These are phyloP conservation scores for Andrena camellia DNA, from an alignment of 2,888 invertebrate genomes.

Conservation along the genomic window DNA sequence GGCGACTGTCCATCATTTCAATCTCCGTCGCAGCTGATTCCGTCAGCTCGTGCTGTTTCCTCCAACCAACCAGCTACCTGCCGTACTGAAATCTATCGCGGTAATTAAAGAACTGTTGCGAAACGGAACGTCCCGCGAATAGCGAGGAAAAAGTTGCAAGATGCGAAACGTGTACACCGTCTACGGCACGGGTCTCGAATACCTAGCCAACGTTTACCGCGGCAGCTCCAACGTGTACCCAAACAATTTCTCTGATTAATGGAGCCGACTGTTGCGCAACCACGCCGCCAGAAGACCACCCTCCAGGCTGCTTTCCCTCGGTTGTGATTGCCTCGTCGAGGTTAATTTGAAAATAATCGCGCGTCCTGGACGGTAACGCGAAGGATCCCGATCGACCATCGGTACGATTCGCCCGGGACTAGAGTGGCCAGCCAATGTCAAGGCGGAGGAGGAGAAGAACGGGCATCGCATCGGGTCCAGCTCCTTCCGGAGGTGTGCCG, in stretches of 20 bases:
- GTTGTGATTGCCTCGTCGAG: conserved; percentile 33
- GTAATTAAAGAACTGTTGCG: conserved; percentile 11
- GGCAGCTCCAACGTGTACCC: conserved; percentile 2
- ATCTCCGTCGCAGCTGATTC: neutral
- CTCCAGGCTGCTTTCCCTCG: conserved; percentile 23
- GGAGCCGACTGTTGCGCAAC: conserved; percentile 18
- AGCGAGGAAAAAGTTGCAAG: neutral
- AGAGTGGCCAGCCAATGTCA: conserved; percentile 63
- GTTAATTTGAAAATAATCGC: conserved; percentile 60
- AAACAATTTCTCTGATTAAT: conserved; percentile 33
- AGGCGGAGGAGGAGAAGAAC: neutral
- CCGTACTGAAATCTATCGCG: neutral
- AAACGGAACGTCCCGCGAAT: conserved; percentile 14
- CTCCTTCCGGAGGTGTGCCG: conserved; percentile 2
- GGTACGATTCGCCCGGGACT: conserved; percentile 44
- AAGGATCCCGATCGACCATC: conserved; percentile 38
- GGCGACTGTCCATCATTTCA: neutral
- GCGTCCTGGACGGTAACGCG: conserved; percentile 3
- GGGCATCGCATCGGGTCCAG: neutral
- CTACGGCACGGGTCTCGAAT: conserved; percentile 1
- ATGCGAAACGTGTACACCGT: conserved; percentile 1
- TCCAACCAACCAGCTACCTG: no score
- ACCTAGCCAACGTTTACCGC: neutral
- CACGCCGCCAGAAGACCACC: neutral
- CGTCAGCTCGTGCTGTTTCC: no score